These are phyloP conservation scores for Drymodes brunneopygia DNA, from an alignment of 2,113 vertebrate species.

Conservation along the genomic window DNA sequence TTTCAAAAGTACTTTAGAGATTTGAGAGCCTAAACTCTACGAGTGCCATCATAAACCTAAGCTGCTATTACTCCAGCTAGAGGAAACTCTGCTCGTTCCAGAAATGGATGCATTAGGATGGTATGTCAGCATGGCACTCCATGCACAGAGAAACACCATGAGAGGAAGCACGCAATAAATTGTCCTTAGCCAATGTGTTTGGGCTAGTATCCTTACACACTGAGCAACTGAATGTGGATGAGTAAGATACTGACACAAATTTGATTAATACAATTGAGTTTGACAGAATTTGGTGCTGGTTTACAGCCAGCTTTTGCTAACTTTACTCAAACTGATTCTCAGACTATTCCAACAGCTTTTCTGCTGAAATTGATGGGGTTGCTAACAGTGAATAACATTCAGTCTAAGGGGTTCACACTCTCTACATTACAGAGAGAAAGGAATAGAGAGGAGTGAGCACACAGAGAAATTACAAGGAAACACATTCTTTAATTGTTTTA, in stretches of 20 bases:
- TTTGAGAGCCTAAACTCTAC: conserved; percentile 25
- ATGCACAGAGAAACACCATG: neutral
- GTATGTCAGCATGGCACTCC: neutral
- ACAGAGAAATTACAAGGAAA: neutral
- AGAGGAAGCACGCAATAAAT: neutral
- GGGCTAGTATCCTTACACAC: neutral
- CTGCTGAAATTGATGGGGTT: neutral
- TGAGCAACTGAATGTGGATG: neutral
- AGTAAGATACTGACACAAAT: neutral
- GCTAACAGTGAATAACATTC: neutral
- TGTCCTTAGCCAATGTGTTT: neutral
- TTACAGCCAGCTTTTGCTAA: neutral
- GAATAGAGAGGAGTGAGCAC: neutral
- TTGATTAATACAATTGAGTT: neutral
- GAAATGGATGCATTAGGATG: neutral
- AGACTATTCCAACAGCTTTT: neutral
- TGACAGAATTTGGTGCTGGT: neutral
- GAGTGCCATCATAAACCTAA: neutral
- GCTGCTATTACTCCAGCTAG: neutral
- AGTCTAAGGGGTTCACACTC: neutral
- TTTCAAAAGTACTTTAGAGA: conserved; percentile 59
- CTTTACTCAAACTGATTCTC: neutral
- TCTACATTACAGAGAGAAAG: neutral
- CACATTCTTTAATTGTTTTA: neutral
- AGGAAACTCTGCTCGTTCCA: neutral